Evolutionary conservation across 2,797 vertebrate species (phyloP).

Genomic region (Prunella strophiata): DNA sequence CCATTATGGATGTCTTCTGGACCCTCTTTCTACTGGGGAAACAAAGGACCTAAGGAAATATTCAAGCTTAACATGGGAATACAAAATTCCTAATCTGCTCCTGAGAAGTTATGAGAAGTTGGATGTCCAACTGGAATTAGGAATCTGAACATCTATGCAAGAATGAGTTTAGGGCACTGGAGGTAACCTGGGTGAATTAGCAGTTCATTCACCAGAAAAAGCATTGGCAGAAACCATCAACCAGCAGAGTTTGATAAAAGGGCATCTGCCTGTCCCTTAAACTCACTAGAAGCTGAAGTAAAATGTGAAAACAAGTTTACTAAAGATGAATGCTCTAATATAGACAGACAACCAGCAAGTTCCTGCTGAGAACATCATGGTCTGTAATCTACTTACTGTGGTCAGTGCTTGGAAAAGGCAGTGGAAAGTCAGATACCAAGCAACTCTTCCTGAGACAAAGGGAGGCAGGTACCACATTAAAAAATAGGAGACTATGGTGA

Average conservation of each 20-base stretch:
- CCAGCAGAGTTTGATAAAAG: background rate
- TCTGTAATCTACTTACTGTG: slow-evolving; percentile 83
- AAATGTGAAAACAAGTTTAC: background rate
- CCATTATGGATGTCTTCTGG: background rate
- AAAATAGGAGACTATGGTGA: slow-evolving; percentile 89
- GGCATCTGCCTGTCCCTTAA: background rate
- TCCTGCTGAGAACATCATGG: background rate
- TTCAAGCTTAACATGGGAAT: background rate
- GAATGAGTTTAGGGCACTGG: background rate
- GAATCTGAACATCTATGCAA: background rate
- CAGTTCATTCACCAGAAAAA: background rate
- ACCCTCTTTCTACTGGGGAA: background rate
- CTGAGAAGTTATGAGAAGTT: background rate
- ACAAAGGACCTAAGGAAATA: background rate
- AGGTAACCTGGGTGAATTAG: background rate
- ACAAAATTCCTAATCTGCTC: background rate
- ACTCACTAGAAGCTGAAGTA: background rate
- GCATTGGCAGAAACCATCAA: background rate
- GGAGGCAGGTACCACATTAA: slow-evolving; percentile 94
- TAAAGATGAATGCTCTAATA: background rate
- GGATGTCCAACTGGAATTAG: background rate
- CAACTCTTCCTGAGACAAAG: slow-evolving; percentile 81
- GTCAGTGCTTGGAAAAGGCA: slow-evolving; percentile 93
- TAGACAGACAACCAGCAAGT: background rate
- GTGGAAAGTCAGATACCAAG: slow-evolving; percentile 92